Conservation (phyloP, 2,797 vertebrate genomes). For the Liasis olivaceus region DNA sequence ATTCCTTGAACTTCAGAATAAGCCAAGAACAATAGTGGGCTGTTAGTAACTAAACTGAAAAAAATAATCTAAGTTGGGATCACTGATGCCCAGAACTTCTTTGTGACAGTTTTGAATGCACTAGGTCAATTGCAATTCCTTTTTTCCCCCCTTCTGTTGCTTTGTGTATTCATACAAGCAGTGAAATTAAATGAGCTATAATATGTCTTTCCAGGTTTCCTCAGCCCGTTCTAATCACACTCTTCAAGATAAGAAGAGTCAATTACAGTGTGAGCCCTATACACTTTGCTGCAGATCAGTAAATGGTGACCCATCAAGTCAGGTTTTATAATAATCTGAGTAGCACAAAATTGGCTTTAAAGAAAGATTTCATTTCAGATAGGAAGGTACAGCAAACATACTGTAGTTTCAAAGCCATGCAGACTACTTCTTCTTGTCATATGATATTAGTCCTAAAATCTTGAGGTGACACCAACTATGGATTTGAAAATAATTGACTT, state of each 20-base stretch:
- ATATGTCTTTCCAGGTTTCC: neutral
- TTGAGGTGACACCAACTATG: neutral
- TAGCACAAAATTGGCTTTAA: neutral
- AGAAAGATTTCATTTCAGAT: neutral
- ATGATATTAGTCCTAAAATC: neutral
- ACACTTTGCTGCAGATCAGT: neutral
- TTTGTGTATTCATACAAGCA: neutral
- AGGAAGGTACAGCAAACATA: neutral
- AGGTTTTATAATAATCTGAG: neutral
- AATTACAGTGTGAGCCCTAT: neutral
- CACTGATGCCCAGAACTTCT: neutral
- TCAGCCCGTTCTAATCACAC: neutral
- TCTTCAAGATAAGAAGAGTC: neutral
- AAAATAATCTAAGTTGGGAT: neutral
- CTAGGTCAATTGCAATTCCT: neutral
- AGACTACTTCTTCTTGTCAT: neutral
- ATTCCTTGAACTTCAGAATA: neutral
- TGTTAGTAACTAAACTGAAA: neutral
- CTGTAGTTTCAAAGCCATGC: neutral
- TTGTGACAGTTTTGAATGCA: neutral
- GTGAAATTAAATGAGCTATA: neutral
- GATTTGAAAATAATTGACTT: neutral
- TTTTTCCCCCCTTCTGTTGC: neutral
- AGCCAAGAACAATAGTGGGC: neutral
- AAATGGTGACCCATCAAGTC: neutral